Base-by-base conservation (phyloP, 2,888 invertebrate species). In the Athalia rosae region DNA sequence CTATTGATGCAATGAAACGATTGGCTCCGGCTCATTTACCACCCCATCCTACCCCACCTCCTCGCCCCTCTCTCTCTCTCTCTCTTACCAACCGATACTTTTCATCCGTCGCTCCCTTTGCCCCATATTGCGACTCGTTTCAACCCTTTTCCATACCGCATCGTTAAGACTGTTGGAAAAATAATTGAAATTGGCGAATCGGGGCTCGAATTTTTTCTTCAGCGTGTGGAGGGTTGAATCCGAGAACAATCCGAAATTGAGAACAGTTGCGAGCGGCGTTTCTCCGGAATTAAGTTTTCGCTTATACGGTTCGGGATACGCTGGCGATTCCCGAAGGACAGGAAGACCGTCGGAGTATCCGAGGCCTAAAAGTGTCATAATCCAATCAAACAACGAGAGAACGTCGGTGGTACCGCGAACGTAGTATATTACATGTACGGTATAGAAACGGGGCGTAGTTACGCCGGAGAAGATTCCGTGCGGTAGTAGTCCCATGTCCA, bases 1-100 rank as follows among this genome's bases (percentile, higher is more conserved):
- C 89, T 89, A 89, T 89, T 88, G 89, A 89, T 89, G 89, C 89
- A 89, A 89, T 89, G 89, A 89, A 89, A 89, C 89, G 89, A 89
- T 89, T 89, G 88, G 89, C 86, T 87, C 85, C 88, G 88, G 87
- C 88, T 89, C 89, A 89, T 89, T 89, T 88, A 86, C 87, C 83
- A 84, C 82, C 85, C 85, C 83, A 66, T 69, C 79, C 66, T 79
- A 28, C 28, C 28, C 28, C 28, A 28, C 28, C 28, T 28, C 28
- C 28, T 28, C 28, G 28, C 28, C 28, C 28, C 28, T 77, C 78
- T 79, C 71, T 28, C 28, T 28, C 28, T 28, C 28, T 77, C 78
- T 79, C 71, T 71, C 77, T 73, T 62, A 76, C 79, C 77, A 73
- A 9, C 61, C 62, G 9, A 61, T 74, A 74, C 62, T 61, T 58